A percentile compares a stretch with the other conserved stretches of the same genome.
Evolutionary conservation across 2,113 vertebrate species (phyloP).

Genomic region (Chloebia gouldiae): DNA sequence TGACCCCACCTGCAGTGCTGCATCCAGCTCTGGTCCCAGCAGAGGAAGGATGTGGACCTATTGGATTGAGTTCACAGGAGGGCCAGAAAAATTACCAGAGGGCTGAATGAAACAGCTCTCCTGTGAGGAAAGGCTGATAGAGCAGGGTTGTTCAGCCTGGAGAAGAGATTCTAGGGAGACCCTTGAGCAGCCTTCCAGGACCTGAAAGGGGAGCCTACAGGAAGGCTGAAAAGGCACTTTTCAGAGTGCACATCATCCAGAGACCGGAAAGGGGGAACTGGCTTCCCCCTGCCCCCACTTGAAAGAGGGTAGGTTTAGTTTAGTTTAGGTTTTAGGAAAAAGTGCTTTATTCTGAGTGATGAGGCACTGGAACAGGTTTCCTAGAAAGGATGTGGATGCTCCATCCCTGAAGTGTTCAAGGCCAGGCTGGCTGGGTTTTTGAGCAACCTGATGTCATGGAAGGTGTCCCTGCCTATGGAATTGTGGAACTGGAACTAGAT

Average conservation of each 20-base stretch:
- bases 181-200: not conserved
- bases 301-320: not conserved
- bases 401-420: not conserved
- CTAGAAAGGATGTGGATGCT: not conserved
- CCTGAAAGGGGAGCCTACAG: not conserved
- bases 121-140: not conserved
- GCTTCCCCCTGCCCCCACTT: not conserved
- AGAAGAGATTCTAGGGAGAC: not conserved
- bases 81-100: not conserved
- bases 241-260: not conserved
- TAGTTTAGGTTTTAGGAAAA: not conserved
- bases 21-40: not conserved
- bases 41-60: not conserved
- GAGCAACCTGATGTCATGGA: not conserved
- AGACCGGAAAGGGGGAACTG: not conserved
- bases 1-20: not conserved
- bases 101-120: not conserved
- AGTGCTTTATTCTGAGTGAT: not conserved
- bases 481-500: not conserved
- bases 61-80: accelerated
- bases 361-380: not conserved
- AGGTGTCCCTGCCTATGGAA: not conserved
- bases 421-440: not conserved
- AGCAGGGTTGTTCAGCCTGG: not conserved
- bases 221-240: not conserved